phyloP scores from a whole-genome alignment of 2,797 vertebrate genomes.

The Epinephelus coioides region DNA sequence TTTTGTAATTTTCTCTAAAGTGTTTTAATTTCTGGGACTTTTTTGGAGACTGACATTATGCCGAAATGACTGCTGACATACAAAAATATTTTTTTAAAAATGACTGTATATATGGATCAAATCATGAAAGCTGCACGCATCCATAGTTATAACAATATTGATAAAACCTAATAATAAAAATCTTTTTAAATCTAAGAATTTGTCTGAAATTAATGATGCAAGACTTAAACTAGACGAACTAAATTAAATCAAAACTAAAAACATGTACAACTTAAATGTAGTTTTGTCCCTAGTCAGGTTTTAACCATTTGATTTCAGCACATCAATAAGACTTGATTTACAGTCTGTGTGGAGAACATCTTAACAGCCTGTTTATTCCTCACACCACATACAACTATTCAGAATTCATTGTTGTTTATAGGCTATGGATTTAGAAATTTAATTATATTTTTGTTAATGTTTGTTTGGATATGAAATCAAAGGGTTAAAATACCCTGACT shows the following conservation, averaged over 20 bases:
- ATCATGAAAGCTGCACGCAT: background rate
- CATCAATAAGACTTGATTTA: background rate
- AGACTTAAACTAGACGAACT: background rate
- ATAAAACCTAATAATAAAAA: background rate
- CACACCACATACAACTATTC: background rate
- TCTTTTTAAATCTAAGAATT: background rate
- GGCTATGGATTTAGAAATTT: background rate
- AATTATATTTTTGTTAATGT: too few relatives aligned
- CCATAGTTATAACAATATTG: background rate
- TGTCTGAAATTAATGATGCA: background rate
- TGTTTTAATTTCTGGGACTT: background rate
- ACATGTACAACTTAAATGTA: background rate
- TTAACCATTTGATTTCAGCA: background rate
- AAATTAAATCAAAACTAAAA: background rate
- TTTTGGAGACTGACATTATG: background rate
- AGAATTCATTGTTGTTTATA: background rate
- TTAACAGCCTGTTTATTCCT: too few relatives aligned
- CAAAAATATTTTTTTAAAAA: background rate
- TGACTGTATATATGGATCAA: background rate
- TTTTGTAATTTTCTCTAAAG: background rate
- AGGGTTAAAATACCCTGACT: background rate
- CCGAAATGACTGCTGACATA: background rate
- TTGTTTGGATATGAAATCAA: background rate
- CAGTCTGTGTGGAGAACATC: background rate
- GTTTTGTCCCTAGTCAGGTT: background rate